phyloP scores from a whole-genome alignment of 2,888 invertebrate genomes.

The Sesamia inferens region DNA sequence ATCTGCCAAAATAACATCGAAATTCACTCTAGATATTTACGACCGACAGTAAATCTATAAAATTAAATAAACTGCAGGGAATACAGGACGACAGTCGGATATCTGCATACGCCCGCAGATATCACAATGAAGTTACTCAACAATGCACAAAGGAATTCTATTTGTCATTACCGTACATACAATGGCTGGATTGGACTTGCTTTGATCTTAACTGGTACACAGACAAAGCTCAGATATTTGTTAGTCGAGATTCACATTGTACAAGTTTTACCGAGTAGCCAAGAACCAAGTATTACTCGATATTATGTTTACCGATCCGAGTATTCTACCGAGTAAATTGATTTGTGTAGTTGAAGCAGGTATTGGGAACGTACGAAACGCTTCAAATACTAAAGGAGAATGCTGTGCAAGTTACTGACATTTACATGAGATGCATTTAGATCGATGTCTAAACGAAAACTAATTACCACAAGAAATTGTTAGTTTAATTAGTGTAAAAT shows the following conservation, averaged over 20 bases:
- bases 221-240: neutral
- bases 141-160: constrained; percentile 40
- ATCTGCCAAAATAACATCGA: constrained; percentile 4
- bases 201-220: constrained; percentile 25
- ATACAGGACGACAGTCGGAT: neutral
- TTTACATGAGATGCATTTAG: neutral
- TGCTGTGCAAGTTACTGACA: neutral
- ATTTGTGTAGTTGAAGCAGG: neutral
- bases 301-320: neutral
- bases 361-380: neutral
- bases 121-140: constrained; percentile 25
- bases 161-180: constrained; percentile 24
- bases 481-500: neutral
- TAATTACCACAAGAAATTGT: neutral
- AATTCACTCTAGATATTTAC: constrained; percentile 8
- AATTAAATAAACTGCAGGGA: constrained; percentile 17
- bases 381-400: neutral
- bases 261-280: neutral
- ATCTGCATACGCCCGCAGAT: constrained; percentile 22
- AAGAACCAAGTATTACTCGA: neutral
- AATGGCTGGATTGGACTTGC: neutral
- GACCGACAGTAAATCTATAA: neutral
- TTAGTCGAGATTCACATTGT: neutral
- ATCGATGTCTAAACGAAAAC: neutral
- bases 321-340: too few relatives aligned